Evolutionary conservation across 2,888 invertebrate species (phyloP).

Genomic region (Hyles lineata): DNA sequence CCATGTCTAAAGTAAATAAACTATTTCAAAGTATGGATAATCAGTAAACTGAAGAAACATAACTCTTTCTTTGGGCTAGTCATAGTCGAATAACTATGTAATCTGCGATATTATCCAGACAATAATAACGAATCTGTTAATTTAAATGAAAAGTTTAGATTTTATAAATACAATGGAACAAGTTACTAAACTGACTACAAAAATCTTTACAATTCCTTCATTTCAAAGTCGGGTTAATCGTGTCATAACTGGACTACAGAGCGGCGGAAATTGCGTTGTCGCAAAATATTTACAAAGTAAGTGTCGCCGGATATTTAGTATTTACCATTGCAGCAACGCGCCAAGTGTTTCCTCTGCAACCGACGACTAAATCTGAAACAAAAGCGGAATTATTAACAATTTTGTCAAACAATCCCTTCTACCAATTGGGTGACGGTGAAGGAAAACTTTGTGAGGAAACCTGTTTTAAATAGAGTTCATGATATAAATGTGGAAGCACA

Average conservation of each 20-base stretch:
- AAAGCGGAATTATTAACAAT: not conserved
- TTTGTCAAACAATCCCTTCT: not conserved
- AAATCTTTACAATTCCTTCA: no score
- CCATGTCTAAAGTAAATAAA: no score
- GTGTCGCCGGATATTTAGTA: not conserved
- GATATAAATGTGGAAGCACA: no score
- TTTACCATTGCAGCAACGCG: slow-evolving; percentile 17
- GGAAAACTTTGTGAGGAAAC: not conserved
- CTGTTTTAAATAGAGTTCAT: not conserved
- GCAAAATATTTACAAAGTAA: slow-evolving; percentile 5
- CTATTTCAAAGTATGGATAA: no score
- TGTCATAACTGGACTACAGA: not conserved
- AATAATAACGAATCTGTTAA: no score
- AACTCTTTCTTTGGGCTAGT: no score
- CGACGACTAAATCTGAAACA: slow-evolving; percentile 18
- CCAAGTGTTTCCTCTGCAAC: not conserved
- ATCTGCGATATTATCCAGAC: no score
- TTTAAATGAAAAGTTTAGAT: no score
- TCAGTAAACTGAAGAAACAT: no score
- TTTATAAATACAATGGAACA: no score
- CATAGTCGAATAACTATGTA: no score
- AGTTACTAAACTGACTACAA: no score
- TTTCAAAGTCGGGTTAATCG: not conserved
- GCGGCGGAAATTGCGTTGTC: not conserved
- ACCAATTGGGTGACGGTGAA: not conserved